Evolutionary conservation across 2,113 vertebrate genomes (phyloP), one percentile per base, ranked within the genome.

Genomic region (Daubentonia madagascariensis): DNA sequence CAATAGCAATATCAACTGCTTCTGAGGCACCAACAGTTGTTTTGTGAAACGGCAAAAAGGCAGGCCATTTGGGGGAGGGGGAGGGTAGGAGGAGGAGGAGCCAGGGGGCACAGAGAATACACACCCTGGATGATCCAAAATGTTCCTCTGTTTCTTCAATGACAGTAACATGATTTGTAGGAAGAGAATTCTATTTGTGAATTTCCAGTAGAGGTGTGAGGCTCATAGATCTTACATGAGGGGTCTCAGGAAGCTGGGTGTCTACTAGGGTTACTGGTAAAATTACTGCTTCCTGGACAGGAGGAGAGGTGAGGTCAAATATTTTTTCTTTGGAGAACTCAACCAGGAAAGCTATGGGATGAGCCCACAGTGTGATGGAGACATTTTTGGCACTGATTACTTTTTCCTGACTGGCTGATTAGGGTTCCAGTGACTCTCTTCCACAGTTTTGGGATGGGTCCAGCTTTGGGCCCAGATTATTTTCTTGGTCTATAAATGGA

Each of bases 261-360:
- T 59, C 54, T 92, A 72, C 32, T 20, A n/a, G 63, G 18, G 25
- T 50, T 92, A 25, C 40, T 45, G 30, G 65, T 93, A 85, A 81
- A 85, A 78, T 89, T 20, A 76, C 25, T 79, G 59, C 40, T 96
- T 97, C 63, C 81, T 91, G 72, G 76, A 85, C 67, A 94, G 76
- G 35, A 84, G 43, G 67, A 75, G 81, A 96, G 70, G 48, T 67
- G 57, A 86, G 32, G 63, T 32, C 54, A 96, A 93, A 50, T 88
- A 14, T 45, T 75, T 85, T 85, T 95, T 73, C 85, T 79, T 75
- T 95, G 65, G 50, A 72, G 48, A 92, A 93, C 17, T 93, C n/a
- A 93, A 65, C 73, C 89, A 48, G 61, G 85, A 61, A 63, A 78
- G 67, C 35, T 70, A 50, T 0, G 10, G 57, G n/a, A 10, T 48